Base-by-base conservation (phyloP, 2,113 vertebrate genomes). In the Hippocampus guttulatus region DNA sequence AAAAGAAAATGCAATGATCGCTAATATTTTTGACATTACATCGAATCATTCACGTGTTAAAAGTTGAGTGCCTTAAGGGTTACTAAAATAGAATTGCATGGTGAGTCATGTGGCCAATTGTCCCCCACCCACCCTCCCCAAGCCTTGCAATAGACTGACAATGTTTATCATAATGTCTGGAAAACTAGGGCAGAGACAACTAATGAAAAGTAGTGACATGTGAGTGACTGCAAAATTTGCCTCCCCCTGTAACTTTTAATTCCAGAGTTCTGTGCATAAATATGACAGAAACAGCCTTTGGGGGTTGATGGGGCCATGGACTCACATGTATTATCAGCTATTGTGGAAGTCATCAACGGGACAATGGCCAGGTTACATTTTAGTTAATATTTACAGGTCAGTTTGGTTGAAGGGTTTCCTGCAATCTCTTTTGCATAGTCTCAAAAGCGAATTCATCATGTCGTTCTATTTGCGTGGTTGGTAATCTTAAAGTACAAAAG, bases 291-390 rank as follows among this genome's bases (percentile, higher is more conserved):
- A 62, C 6, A 27, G n/a, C 55, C 9, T 14, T 5, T 3, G 27
- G 25, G 55, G 11, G 14, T 51, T 3, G 10, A 45, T 45, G 14
- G 43, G 43, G 30, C 54, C 60, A 38, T 21, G 3, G 38, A 41
- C 55, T 58, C 55, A 57, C 12, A 33, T 63, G 61, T 8, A 70
- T 51, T 71, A 68, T 78, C 77, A 83, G 83, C 69, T 60, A 21
- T 70, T 69, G 64, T 52, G 21, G 64, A 74, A 73, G 75, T 77
- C 67, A 67, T 18, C 49, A 51, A 72, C 71, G 76, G 16, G 2
- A 74, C 60, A 73, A 64, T 64, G 69, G 78, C 70, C 55, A 81
- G 75, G 69, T 73, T 30, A 60, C 27, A 30, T 60, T 60, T 58
- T 60, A 30, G 27, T 60, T 61, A 7, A 8, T 61, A 33, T 27